These are phyloP conservation scores for Lasioglossum lativentre DNA, from an alignment of 2,888 invertebrate species.

Conservation along the genomic window DNA sequence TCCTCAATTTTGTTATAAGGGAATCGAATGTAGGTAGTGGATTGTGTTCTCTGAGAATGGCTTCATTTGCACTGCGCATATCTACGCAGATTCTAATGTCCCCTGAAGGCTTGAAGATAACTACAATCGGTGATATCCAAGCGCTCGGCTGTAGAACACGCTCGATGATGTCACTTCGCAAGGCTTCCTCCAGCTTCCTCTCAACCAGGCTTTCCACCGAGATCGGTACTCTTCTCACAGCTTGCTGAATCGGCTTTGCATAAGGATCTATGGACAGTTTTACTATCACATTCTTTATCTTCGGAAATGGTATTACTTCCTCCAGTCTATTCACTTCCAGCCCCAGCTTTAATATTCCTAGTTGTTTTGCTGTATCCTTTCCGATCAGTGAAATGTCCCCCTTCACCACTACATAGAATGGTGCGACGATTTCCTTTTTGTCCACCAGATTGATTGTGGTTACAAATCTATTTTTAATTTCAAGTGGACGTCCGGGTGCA, in stretches of 20 bases:
- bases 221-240: conserved; percentile 3
- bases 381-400: not conserved
- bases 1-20: too few species aligned
- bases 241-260: not conserved
- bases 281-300: conserved; percentile 1
- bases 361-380: not conserved
- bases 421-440: not conserved
- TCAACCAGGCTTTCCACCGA: conserved; percentile 9
- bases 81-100: too few species aligned
- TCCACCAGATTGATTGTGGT: not conserved
- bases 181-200: not conserved
- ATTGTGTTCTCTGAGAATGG: too few species aligned
- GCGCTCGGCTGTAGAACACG: too few species aligned
- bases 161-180: not conserved
- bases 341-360: conserved; percentile 12
- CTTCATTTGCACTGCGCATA: too few species aligned
- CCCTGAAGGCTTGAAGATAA: too few species aligned
- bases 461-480: not conserved
- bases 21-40: too few species aligned
- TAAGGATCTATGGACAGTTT: conserved; percentile 3
- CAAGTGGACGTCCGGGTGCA: not conserved
- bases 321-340: not conserved
- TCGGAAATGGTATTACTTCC: not conserved
- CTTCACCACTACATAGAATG: not conserved
- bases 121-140: too few species aligned